Evolutionary conservation across 2,113 vertebrate species (phyloP), one percentile per base, ranked within the genome.

Genomic region (Trichechus manatus): DNA sequence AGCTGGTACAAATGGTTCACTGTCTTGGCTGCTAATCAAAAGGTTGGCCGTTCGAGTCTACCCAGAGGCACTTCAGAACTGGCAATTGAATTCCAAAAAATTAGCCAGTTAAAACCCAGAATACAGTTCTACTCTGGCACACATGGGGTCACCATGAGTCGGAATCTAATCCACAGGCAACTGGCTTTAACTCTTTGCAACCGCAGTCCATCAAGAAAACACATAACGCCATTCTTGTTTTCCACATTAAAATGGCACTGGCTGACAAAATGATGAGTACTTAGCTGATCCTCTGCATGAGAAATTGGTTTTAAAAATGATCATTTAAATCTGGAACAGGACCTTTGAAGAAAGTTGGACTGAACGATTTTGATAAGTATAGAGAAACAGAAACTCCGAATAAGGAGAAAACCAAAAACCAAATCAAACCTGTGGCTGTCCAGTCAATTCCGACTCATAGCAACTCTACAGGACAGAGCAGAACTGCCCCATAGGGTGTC

Each of bases 131-230:
- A 70, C 14, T n/a, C 68, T 70, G 33, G 33, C 5, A n/a, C 68
- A 70, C 31, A 36, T 39, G 70, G 14, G 33, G 19, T 36, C 15
- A 36, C 70, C 19, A 20, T 68, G 33, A 72, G n/a, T 72, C 17
- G 8, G 20, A 72, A 36, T 9, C 17, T 6, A 3, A 20, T 22
- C n/a, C n/a, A 7, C 19, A 1, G 20, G 27, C n/a, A 22, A 22
- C 7, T 39, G 70, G 70, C 14, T 72, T 22, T 10, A 20, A 19
- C 25, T 93, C 75, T 86, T 86, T 86, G 75, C 61, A 86, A 83
- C 79, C 80, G 90, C 84, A 77, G 36, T 92, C 56, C n/a, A 90
- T 47, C 70, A 56, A 79, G 63, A 92, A 86, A 87, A 50, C 36
- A 95, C 7, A 86, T 1, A 10, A 5, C 39, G 23, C 14, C 74